Percentiles rank a stretch among this genome's conserved stretches.
phyloP scores from a whole-genome alignment of 2,888 invertebrate species.

The Cynaeus angustus region DNA sequence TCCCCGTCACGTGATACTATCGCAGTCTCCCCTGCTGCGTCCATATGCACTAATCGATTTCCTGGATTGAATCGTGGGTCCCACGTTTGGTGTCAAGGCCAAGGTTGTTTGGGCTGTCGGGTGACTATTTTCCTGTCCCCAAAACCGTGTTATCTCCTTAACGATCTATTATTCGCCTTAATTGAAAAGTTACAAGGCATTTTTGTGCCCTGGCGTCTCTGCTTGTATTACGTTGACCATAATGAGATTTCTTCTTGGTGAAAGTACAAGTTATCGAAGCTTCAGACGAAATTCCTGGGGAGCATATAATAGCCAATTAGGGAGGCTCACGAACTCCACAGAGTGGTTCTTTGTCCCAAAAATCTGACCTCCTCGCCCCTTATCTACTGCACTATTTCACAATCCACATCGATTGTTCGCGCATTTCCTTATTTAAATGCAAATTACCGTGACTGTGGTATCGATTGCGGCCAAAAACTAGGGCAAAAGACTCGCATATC shows the following conservation, averaged over 20 bases:
- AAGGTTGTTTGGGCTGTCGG: not conserved
- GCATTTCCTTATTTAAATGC: slow-evolving; percentile 54
- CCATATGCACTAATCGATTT: slow-evolving; percentile 13
- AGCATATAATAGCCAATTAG: slow-evolving; percentile 11
- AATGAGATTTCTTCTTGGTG: slow-evolving; percentile 36
- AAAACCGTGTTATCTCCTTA: slow-evolving; percentile 18
- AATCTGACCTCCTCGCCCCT: slow-evolving; percentile 1
- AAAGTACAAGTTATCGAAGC: slow-evolving; percentile 26
- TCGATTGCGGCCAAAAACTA: slow-evolving; percentile 43
- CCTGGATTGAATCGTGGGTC: slow-evolving; percentile 6
- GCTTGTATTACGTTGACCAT: slow-evolving; percentile 24
- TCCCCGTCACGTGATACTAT: not conserved
- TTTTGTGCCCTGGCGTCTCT: slow-evolving; percentile 13
- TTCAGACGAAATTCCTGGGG: slow-evolving; percentile 25
- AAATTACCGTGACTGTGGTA: slow-evolving; percentile 52
- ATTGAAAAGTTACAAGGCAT: slow-evolving; percentile 20
- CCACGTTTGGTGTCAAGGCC: slow-evolving; percentile 16
- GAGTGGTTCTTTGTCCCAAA: not conserved
- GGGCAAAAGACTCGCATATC: slow-evolving; percentile 47
- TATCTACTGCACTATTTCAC: slow-evolving; percentile 40
- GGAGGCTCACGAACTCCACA: not conserved
- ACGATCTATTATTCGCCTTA: slow-evolving; percentile 17
- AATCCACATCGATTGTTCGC: slow-evolving; percentile 56
- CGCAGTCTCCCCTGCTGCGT: slow-evolving; percentile 4
- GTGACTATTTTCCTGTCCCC: slow-evolving; percentile 6